Evolutionary conservation across 2,113 vertebrate species (phyloP).

Genomic region (Chiloscyllium plagiosum): DNA sequence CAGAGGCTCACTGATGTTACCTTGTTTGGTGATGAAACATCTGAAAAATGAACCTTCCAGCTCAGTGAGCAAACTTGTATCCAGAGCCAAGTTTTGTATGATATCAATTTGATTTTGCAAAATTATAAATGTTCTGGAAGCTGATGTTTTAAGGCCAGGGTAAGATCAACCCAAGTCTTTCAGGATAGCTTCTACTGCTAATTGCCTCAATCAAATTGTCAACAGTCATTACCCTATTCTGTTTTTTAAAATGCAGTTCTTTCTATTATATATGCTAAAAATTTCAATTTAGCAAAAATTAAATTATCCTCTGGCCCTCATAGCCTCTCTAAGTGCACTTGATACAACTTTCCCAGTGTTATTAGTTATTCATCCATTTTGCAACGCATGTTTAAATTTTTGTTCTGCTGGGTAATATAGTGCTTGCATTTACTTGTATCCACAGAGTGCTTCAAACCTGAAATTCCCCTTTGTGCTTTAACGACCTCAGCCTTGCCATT

Average conservation of each 20-base stretch:
- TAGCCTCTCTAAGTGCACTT: not conserved
- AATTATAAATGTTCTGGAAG: not conserved
- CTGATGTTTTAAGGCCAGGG: not conserved
- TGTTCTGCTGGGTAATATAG: not conserved
- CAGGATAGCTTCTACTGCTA: not conserved
- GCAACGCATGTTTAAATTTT: not conserved
- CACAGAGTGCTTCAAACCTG: not conserved
- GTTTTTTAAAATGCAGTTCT: not conserved
- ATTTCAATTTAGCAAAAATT: not conserved
- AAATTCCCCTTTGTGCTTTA: not conserved
- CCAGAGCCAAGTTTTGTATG: no score
- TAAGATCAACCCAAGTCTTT: not conserved
- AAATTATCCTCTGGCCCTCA: not conserved
- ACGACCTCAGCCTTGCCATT: not conserved
- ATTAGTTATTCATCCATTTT: not conserved
- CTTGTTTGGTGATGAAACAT: no score
- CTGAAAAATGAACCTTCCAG: no score
- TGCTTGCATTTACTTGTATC: not conserved
- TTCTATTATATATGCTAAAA: not conserved
- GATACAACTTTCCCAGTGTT: not conserved
- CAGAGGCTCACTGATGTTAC: no score
- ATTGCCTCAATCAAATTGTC: not conserved
- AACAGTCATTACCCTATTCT: not conserved
- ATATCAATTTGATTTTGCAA: not conserved
- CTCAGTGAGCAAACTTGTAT: no score